Percentiles rank a stretch among this genome's conserved stretches.
Evolutionary conservation across 2,888 invertebrate species (phyloP).

Genomic region (Brachypterus glaber): DNA sequence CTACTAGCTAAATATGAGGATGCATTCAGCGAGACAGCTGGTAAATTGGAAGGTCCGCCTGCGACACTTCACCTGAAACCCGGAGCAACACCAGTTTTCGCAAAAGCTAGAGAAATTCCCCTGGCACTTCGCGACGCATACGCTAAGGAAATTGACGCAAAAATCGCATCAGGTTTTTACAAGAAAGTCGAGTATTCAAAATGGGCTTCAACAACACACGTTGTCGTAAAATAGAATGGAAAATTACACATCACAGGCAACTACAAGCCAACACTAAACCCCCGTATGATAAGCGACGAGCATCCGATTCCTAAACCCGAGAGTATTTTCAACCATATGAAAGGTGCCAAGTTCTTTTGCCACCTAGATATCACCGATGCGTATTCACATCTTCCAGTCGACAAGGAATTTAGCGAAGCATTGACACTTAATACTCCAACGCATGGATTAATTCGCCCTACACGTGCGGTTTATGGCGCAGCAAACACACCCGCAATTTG

Average conservation of each 20-base stretch:
- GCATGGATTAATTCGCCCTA: constrained; percentile 8
- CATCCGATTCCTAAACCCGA: constrained; percentile 14
- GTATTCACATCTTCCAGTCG: constrained; percentile 12
- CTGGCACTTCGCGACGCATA: constrained; percentile 15
- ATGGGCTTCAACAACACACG: constrained; percentile 20
- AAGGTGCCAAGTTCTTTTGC: constrained; percentile 12
- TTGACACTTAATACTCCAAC: background rate
- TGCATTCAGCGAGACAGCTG: too few species aligned
- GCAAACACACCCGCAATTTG: constrained; percentile 20
- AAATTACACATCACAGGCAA: constrained; percentile 18
- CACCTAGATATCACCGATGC: constrained; percentile 17
- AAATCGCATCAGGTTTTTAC: constrained; percentile 18
- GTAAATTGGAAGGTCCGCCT: too few species aligned
- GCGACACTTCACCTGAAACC: constrained; percentile 21
- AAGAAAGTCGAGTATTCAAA: constrained; percentile 20
- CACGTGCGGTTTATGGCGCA: constrained; percentile 12
- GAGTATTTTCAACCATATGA: constrained; percentile 11
- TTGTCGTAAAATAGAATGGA: constrained; percentile 17
- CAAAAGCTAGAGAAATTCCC: constrained; percentile 9
- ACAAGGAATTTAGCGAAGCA: constrained; percentile 9
- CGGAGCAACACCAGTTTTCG: constrained; percentile 21
- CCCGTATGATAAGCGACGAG: constrained; percentile 11
- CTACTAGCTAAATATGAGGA: too few species aligned
- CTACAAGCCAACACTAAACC: constrained; percentile 18
- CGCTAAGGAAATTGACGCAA: constrained; percentile 16